Evolutionary conservation across 2,888 invertebrate genomes (phyloP).

Genomic region (Dryococelus australis): DNA sequence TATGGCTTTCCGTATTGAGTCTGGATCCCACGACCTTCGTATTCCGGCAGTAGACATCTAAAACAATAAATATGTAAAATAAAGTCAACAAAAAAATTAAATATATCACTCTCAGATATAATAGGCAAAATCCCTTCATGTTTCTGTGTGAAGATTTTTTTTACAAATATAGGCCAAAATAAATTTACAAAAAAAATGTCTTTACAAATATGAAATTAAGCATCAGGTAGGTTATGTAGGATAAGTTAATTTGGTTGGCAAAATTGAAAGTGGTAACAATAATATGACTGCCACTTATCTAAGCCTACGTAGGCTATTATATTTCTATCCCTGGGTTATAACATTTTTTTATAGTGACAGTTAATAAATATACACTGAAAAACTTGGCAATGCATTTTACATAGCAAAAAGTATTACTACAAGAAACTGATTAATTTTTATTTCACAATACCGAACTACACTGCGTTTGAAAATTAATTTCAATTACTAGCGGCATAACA

Average conservation of each 20-base stretch:
- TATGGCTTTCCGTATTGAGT: conserved; percentile 18
- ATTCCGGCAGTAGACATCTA: neutral
- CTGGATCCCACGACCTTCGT: conserved; percentile 32
- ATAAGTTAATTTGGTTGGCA: too few species aligned
- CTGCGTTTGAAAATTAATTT: neutral
- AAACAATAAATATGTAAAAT: neutral
- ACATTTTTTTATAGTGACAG: neutral
- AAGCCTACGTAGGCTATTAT: neutral
- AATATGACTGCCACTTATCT: neutral
- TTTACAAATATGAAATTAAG: neutral
- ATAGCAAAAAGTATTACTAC: neutral
- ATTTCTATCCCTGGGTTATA: neutral
- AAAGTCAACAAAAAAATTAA: neutral
- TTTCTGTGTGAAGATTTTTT: neutral
- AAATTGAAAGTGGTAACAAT: neutral
- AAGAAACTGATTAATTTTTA: neutral
- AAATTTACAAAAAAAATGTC: neutral
- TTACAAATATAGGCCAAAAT: neutral
- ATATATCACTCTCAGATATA: neutral
- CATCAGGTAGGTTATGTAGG: too few species aligned
- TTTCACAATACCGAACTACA: neutral
- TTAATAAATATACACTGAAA: neutral
- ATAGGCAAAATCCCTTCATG: too few species aligned
- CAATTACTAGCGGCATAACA: neutral
- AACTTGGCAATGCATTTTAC: neutral